phyloP scores from a whole-genome alignment of 2,113 vertebrate genomes.

The Spheniscus mendiculus region DNA sequence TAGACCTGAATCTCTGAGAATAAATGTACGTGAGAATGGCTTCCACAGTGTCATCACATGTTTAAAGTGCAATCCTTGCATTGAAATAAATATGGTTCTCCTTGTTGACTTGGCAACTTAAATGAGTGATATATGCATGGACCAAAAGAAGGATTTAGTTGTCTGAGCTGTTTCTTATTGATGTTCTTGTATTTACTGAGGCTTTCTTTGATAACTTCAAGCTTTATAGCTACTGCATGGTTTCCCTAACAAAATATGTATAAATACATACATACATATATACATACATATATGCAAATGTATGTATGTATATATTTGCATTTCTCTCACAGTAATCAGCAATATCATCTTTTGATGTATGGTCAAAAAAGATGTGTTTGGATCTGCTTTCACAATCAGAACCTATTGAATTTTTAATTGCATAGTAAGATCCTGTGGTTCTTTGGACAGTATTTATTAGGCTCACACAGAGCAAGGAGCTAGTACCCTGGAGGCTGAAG shows the following conservation, averaged over 20 bases:
- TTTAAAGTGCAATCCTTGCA: not conserved
- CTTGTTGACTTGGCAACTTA: not conserved
- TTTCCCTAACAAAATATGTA: not conserved
- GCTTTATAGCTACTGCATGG: not conserved
- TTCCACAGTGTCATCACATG: not conserved
- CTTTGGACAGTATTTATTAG: constrained; percentile 64
- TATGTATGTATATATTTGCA: not conserved
- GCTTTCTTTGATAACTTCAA: not conserved
- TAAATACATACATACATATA: not conserved
- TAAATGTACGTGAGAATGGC: not conserved
- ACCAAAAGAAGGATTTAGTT: not conserved
- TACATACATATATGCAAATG: not conserved
- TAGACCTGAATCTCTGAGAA: not conserved
- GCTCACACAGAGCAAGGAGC: constrained; percentile 53
- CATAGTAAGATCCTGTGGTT: constrained; percentile 29
- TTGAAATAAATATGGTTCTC: not conserved
- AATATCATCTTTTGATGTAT: not conserved
- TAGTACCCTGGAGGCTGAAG: constrained; percentile 57
- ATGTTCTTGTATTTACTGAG: not conserved
- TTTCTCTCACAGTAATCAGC: not conserved
- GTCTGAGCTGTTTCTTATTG: not conserved
- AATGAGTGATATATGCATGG: not conserved
- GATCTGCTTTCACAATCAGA: constrained; percentile 19
- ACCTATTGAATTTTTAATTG: constrained; percentile 18
- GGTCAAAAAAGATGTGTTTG: not conserved